phyloP scores from a whole-genome alignment of 2,113 vertebrate genomes.

The Tringa solitaria region DNA sequence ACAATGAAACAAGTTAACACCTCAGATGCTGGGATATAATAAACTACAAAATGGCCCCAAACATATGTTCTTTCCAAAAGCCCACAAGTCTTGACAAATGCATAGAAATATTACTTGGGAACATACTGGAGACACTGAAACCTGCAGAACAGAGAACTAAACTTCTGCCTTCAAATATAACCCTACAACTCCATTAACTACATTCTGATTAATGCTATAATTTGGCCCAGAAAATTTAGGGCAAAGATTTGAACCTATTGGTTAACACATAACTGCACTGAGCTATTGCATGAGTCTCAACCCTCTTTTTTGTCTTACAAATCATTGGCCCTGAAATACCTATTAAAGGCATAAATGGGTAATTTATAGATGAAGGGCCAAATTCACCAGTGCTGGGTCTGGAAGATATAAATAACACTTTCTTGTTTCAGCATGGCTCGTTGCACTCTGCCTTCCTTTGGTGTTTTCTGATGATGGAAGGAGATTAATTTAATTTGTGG shows the following conservation, averaged over 20 bases:
- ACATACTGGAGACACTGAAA: background rate
- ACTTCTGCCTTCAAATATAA: background rate
- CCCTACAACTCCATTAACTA: background rate
- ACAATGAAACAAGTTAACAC: conserved; percentile 20
- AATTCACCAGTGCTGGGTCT: conserved; percentile 45
- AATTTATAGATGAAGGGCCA: conserved; percentile 61
- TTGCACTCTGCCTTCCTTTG: conserved; percentile 56
- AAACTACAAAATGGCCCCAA: background rate
- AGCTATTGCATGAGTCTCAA: background rate
- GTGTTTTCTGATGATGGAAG: conserved; percentile 57
- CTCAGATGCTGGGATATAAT: background rate
- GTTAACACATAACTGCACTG: conserved; percentile 4
- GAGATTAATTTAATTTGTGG: conserved; percentile 61
- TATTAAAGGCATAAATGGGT: conserved; percentile 47
- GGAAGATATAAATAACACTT: conserved; percentile 61
- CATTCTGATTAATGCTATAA: conserved; percentile 1
- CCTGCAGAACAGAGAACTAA: background rate
- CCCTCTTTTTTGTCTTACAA: conserved; percentile 38
- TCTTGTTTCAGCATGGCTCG: conserved; percentile 36
- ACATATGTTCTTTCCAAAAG: background rate
- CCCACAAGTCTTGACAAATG: background rate
- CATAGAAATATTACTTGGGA: background rate
- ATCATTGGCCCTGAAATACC: conserved; percentile 54
- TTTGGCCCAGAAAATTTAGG: conserved; percentile 27
- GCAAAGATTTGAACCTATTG: conserved; percentile 15